A percentile compares a stretch with the other conserved stretches of the same genome.
Evolutionary conservation across 2,113 vertebrate genomes (phyloP).

Genomic region (Onychorhynchus coronatus): DNA sequence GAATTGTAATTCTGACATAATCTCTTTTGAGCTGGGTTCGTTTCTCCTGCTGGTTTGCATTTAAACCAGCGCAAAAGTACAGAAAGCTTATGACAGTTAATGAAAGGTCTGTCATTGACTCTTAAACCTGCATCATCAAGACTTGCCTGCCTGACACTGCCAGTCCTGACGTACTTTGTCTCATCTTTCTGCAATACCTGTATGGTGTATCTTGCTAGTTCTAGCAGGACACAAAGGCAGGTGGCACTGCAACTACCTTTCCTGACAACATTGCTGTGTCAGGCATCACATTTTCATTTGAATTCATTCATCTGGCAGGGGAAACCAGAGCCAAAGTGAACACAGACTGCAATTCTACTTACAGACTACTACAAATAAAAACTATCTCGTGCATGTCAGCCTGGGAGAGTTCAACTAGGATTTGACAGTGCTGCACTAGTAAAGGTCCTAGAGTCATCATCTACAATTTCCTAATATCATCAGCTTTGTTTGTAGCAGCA

Average conservation of each 20-base stretch:
- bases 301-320: neutral
- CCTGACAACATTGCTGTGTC: neutral
- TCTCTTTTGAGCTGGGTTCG: no score
- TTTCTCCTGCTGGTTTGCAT: no score
- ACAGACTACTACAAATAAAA: neutral
- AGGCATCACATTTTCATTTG: neutral
- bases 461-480: neutral
- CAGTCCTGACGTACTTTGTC: neutral
- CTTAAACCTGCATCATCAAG: neutral
- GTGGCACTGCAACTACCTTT: neutral
- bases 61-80: no score
- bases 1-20: no score
- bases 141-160: neutral
- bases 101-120: rapidly evolving
- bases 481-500: neutral
- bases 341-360: neutral
- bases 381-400: neutral
- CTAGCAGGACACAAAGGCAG: neutral
- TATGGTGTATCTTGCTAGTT: neutral
- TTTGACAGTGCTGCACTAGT: neutral
- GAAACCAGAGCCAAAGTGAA: neutral
- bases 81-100: neutral
- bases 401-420: neutral
- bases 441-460: neutral
- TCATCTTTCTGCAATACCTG: neutral